These are phyloP conservation scores for Esox masquinongy DNA, from an alignment of 2,797 vertebrate genomes.

Conservation along the genomic window DNA sequence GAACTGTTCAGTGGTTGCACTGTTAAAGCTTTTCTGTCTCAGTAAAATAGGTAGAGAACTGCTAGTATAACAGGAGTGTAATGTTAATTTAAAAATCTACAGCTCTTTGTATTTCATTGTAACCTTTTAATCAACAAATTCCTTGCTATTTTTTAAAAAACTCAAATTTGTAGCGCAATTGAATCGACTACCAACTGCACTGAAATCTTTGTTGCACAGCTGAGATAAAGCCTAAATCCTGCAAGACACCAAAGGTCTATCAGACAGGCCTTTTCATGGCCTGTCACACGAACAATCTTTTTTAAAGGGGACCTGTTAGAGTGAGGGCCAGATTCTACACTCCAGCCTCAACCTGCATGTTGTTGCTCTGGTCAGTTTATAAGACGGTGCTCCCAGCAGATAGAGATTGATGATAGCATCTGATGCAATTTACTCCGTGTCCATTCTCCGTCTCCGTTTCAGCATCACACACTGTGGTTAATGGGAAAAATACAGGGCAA, in stretches of 20 bases:
- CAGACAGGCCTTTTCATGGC: conserved; percentile 40
- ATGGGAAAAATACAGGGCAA: conserved; percentile 54
- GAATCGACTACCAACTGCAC: not conserved
- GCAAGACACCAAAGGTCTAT: conserved; percentile 33
- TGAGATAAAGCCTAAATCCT: conserved; percentile 41
- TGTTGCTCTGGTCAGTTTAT: conserved; percentile 46
- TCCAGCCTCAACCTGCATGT: conserved; percentile 42
- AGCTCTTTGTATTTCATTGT: not conserved
- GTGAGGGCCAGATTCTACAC: conserved; percentile 51
- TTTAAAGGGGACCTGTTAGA: conserved; percentile 52
- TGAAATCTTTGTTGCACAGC: conserved; percentile 32
- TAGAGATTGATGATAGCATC: conserved; percentile 72
- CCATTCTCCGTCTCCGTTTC: too few species aligned
- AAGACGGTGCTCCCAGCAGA: conserved; percentile 62
- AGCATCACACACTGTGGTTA: conserved; percentile 60
- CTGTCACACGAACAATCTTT: conserved; percentile 43
- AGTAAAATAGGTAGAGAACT: not conserved
- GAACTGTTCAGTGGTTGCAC: not conserved
- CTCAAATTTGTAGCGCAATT: not conserved
- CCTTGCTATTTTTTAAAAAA: not conserved
- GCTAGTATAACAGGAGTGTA: not conserved
- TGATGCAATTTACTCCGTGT: conserved; percentile 70
- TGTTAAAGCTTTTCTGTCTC: not conserved
- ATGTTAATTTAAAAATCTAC: not conserved
- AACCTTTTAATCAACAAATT: not conserved